Base-by-base conservation (phyloP, 2,797 vertebrate genomes). In the Ctenosaura bakeri region DNA sequence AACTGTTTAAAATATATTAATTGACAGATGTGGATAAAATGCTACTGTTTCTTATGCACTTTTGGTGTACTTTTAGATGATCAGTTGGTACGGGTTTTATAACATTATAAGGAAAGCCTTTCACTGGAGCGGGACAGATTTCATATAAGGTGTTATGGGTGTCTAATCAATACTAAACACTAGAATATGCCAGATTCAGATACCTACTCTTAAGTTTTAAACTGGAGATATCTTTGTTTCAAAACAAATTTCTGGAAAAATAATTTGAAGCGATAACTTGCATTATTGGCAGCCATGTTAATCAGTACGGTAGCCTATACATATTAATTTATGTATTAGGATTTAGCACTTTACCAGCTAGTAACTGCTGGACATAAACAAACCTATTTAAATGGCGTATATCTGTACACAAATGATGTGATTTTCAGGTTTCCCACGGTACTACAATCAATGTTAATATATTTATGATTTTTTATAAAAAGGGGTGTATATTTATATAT, bases 401-500 rank as follows among this genome's bases (percentile, higher is more conserved):
- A 91, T 88, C 83, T 88, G 81, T 66, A 93, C n/a, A 93, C 46
- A 74, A 93, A 83, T 97, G 92, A 92, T 94, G 93, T 96, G 91
- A 93, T 83, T 91, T 94, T 91, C 29, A 94, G 93, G 93, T 96
- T 96, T 77, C 83, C 95, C 62, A 87, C 91, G 83, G 52, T 94
- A 93, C 90, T 89, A 87, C 89, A 93, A 93, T 93, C 92, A 92
- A 90, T 92, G 89, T 92, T 95, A 92, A 88, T 97, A 92, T 95
- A 95, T 96, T 96, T 97, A 96, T 96, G 82, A 87, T 97, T 95
- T 97, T 95, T 97, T 97, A 97, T 77, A 95, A 93, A 94, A 91
- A 89, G 82, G 89, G 56, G 92, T 93, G 32, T 97, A 96, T 94
- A 97, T 98, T 96, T 98, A 96, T 97, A 96, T 97, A 93, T 97